Evolutionary conservation across 2,888 invertebrate species (phyloP), one percentile per base, ranked within the genome.

Genomic region (Volucella zonaria): DNA sequence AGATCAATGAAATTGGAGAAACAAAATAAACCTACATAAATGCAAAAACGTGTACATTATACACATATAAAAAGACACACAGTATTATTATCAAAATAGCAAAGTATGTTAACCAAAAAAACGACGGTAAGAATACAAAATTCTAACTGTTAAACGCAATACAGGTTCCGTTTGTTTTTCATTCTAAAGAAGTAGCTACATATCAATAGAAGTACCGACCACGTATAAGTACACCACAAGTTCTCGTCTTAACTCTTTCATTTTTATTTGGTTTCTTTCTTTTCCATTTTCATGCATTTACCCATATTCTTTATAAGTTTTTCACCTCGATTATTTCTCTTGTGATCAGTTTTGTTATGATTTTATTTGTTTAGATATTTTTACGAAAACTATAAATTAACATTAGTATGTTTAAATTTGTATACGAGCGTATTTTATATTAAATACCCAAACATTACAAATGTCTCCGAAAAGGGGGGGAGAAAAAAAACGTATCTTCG

Each of bases 91-190:
- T 31, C 6, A 31, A 31, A 31, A 31, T 31, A 31, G 31, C 31
- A 31, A 31, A 31, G 31, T 31, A 31, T 31, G 4, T 31, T 40
- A 18, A 42, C 6, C n/a, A 31, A 71, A 59, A 15, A 61, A 66
- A 71, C 6, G 31, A 66, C 47, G 54, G 66, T 67, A 59, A 66
- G 74, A 70, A 56, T 74, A 73, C 49, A 40, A 40, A 43, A 68
- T 38, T n/a, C 31, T 82, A 82, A 86, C 86, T 86, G 82, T 86
- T 71, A 52, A 86, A 82, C 67, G 71, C 67, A 78, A 86, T 70
- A 74, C 75, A 75, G 75, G 86, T 86, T 82, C 82, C 78, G 78
- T 74, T 74, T 64, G 52, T 75, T 62, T 85, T 80, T 64, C 73
- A 67, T 70, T 70, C 71, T 66, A 75, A 70, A 70, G 31, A 31